These are phyloP conservation scores for Notarius lentiginosus DNA, from an alignment of 2,113 vertebrate species.

Conservation along the genomic window DNA sequence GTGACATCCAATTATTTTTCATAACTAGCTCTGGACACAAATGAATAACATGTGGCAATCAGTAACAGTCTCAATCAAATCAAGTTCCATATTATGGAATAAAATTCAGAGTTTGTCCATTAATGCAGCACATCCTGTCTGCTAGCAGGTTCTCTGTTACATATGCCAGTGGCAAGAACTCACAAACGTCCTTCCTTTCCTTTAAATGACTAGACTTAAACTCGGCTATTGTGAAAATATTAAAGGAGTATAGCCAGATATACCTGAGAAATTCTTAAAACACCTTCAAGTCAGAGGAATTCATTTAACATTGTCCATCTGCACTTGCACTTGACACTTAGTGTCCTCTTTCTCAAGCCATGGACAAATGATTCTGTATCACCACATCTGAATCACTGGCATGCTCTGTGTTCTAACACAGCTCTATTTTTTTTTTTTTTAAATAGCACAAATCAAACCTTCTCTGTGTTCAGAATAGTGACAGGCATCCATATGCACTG, in stretches of 20 bases:
- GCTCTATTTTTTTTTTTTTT: background rate
- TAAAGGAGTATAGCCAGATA: slow-evolving; percentile 31
- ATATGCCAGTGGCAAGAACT: background rate
- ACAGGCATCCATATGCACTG: slow-evolving; percentile 30
- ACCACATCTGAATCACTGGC: slow-evolving; percentile 10
- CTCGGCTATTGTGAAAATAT: slow-evolving; percentile 9
- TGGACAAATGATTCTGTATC: slow-evolving; percentile 11
- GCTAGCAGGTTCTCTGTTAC: background rate
- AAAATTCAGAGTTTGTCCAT: slow-evolving; percentile 1
- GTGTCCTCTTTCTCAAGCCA: slow-evolving; percentile 9
- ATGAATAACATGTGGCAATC: background rate
- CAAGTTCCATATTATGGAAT: slow-evolving; percentile 9
- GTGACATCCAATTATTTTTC: slow-evolving; percentile 2
- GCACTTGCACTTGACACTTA: background rate
- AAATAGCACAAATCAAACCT: slow-evolving; percentile 6
- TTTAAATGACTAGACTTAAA: slow-evolving; percentile 3
- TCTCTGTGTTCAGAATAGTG: slow-evolving; percentile 24
- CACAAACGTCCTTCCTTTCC: background rate
- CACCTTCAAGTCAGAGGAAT: slow-evolving; percentile 11
- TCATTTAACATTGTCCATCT: slow-evolving; percentile 14
- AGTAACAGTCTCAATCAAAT: slow-evolving; percentile 28
- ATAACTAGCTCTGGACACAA: slow-evolving; percentile 2
- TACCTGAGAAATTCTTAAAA: slow-evolving; percentile 53
- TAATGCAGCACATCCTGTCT: background rate
- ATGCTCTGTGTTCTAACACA: slow-evolving; percentile 4